These are phyloP conservation scores for Megaceryle maxima DNA, from an alignment of 2,113 vertebrate species.

Conservation along the genomic window DNA sequence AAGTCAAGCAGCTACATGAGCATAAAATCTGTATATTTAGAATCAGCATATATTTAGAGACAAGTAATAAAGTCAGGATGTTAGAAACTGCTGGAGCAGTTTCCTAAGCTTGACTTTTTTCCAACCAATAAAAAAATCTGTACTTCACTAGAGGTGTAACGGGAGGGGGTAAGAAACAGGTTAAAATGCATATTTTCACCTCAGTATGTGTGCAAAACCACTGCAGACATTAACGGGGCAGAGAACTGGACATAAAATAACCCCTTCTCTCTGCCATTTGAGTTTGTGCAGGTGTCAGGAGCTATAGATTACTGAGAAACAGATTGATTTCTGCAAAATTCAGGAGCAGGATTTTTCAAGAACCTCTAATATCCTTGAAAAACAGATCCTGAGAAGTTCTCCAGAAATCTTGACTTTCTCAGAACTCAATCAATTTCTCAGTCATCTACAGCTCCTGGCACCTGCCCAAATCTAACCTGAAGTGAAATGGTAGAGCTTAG, in stretches of 20 bases:
- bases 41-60: slow-evolving; percentile 27
- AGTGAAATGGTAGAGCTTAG: not conserved
- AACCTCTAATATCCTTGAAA: slow-evolving; percentile 17
- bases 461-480: not conserved
- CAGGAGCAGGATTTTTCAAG: not conserved
- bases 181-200: slow-evolving; percentile 15
- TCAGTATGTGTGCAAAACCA: not conserved
- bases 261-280: not conserved
- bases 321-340: slow-evolving; percentile 18
- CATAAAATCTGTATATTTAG: slow-evolving; percentile 29
- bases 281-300: not conserved
- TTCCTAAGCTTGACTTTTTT: not conserved
- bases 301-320: not conserved
- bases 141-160: not conserved
- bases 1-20: slow-evolving; percentile 9
- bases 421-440: not conserved
- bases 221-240: not conserved
- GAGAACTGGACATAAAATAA: not conserved
- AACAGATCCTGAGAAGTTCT: not conserved
- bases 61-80: not conserved
- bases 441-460: not conserved
- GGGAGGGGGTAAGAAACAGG: not conserved
- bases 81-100: not conserved
- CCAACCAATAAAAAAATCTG: not conserved
- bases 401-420: not conserved